Evolutionary conservation across 2,888 invertebrate genomes (phyloP).

Genomic region (Mesorhabditis spiculigera): DNA sequence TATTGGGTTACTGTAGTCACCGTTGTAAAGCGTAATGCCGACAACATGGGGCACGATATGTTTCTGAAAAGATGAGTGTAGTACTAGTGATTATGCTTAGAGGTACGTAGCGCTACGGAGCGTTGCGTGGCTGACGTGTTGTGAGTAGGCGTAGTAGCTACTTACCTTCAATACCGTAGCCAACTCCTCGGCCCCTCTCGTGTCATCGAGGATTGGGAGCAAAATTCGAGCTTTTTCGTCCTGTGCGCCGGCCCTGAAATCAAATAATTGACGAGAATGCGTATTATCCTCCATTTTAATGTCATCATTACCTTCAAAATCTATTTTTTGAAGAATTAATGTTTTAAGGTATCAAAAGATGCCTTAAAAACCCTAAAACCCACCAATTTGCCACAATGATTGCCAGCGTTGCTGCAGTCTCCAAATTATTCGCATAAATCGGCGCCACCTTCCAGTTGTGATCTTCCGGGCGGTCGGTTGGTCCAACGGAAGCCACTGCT

Average conservation of each 20-base stretch:
- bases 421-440: not conserved
- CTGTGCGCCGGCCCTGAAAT: not conserved
- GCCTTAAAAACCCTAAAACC: not conserved
- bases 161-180: too few relatives aligned
- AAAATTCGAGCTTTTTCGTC: not conserved
- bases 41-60: not conserved
- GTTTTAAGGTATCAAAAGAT: too few relatives aligned
- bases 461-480: not conserved
- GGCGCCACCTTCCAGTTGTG: not conserved
- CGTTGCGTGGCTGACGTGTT: too few relatives aligned
- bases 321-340: too few relatives aligned
- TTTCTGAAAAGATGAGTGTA: not conserved
- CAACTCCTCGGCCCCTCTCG: too few relatives aligned
- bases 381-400: not conserved
- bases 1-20: not conserved
- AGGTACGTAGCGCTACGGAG: not conserved
- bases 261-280: too few relatives aligned
- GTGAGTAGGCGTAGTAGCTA: too few relatives aligned
- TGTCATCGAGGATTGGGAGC: too few relatives aligned
- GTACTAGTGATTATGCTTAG: not conserved
- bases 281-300: too few relatives aligned
- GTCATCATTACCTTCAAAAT: too few relatives aligned
- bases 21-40: not conserved
- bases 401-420: not conserved
- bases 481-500: slow-evolving; percentile 3